Percentiles rank a stretch among this genome's conserved stretches.
Conservation (phyloP, 2,888 invertebrate genomes). For the Napeogenes inachia region DNA sequence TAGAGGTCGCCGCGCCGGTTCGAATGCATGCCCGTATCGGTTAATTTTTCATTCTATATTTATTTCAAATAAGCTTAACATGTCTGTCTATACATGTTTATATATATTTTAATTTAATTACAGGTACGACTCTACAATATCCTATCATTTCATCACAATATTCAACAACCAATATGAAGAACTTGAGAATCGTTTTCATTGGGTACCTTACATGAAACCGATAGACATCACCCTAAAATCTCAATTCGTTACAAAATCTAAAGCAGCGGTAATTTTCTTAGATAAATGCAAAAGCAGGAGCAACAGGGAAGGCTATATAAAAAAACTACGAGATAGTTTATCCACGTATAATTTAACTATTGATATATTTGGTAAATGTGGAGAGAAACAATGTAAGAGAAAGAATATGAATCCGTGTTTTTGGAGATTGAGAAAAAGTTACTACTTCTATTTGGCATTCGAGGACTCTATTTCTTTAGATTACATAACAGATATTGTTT, state of each 20-base stretch:
- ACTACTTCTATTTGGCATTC: constrained; percentile 84
- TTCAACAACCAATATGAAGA: constrained; percentile 43
- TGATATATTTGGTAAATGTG: constrained; percentile 76
- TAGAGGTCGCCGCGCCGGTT: no score
- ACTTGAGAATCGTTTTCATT: constrained; percentile 41
- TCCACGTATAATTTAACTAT: constrained; percentile 52
- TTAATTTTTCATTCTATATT: no score
- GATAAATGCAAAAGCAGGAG: constrained; percentile 54
- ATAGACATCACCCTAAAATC: constrained; percentile 35
- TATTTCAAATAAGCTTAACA: no score
- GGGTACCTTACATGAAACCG: constrained; percentile 42
- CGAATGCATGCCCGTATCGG: no score
- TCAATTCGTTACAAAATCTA: constrained; percentile 45
- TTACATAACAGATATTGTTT: constrained; percentile 65
- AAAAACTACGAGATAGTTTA: constrained; percentile 64
- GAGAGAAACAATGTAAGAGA: constrained; percentile 48
- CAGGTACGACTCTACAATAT: constrained; percentile 51
- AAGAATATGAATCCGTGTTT: constrained; percentile 51
- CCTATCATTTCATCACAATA: constrained; percentile 46
- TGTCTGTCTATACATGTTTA: no score
- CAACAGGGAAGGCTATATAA: constrained; percentile 47
- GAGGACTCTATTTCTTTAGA: constrained; percentile 82
- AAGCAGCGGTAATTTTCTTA: constrained; percentile 55
- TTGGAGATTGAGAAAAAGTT: constrained; percentile 68
- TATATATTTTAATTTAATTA: not conserved